These are phyloP conservation scores for Nesogale talazaci DNA, from an alignment of 2,113 vertebrate species.

Conservation along the genomic window DNA sequence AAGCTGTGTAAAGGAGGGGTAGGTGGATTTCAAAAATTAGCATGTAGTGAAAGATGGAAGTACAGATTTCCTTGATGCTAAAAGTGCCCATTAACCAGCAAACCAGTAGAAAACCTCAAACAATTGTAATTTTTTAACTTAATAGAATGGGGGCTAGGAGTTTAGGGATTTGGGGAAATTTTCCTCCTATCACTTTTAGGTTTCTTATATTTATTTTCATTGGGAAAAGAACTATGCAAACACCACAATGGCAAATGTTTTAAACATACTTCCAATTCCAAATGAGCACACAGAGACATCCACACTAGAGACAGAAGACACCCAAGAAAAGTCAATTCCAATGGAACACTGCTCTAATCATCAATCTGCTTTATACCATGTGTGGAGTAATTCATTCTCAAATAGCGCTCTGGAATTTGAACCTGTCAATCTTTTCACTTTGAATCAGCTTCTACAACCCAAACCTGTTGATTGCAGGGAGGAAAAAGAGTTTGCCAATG, in stretches of 20 bases:
- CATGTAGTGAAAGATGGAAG: background rate
- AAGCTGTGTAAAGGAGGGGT: too few relatives aligned
- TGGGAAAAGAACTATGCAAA: background rate
- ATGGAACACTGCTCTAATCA: background rate
- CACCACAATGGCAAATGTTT: background rate
- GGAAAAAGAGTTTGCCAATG: background rate
- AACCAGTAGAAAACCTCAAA: background rate
- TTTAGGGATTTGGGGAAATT: background rate
- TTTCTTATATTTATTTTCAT: slow-evolving; percentile 28
- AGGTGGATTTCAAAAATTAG: background rate
- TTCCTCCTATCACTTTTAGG: background rate
- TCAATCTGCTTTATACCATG: background rate
- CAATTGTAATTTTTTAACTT: background rate
- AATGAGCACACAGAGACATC: background rate
- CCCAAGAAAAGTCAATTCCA: background rate
- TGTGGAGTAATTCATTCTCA: background rate
- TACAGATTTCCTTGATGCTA: background rate
- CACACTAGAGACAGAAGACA: background rate
- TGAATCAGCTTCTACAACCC: background rate
- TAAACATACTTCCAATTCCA: slow-evolving; percentile 19
- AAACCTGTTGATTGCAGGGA: slow-evolving; percentile 8
- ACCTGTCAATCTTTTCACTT: slow-evolving; percentile 24
- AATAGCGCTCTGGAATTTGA: background rate
- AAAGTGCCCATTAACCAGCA: background rate
- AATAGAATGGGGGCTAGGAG: background rate